A percentile compares a stretch with the other conserved stretches of the same genome.
Evolutionary conservation across 2,888 invertebrate species (phyloP).

Genomic region (Trypoxylon attenuatum): DNA sequence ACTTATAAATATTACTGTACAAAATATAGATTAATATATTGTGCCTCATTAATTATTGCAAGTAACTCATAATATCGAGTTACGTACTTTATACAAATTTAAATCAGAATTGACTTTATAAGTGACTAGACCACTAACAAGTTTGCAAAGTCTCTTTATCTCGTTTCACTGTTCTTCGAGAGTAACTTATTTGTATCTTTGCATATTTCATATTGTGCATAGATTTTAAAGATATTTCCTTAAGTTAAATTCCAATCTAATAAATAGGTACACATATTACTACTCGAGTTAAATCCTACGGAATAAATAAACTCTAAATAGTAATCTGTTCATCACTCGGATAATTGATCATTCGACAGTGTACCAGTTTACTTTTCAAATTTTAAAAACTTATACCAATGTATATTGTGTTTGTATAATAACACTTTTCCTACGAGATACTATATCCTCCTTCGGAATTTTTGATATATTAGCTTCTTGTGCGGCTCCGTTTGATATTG

Average conservation of each 20-base stretch:
- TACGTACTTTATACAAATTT: conserved; percentile 41
- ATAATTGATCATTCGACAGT: too few species aligned
- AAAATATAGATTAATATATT: conserved; percentile 67
- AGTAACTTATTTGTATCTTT: background rate
- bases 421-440: conserved; percentile 31
- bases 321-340: too few species aligned
- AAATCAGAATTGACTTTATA: conserved; percentile 47
- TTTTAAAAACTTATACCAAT: too few species aligned
- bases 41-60: conserved; percentile 64
- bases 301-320: too few species aligned
- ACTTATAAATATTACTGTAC: conserved; percentile 65
- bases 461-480: conserved; percentile 33
- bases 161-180: conserved; percentile 1
- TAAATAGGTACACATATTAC: too few species aligned
- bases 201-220: background rate
- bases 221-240: too few species aligned
- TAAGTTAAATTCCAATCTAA: too few species aligned
- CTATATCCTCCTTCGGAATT: conserved; percentile 9
- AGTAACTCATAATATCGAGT: conserved; percentile 46
- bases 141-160: too few species aligned
- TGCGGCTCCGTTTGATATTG: conserved; percentile 50
- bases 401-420: too few species aligned
- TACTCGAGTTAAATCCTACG: too few species aligned
- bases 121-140: conserved; percentile 41
- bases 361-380: too few species aligned